Conservation (phyloP, 2,797 vertebrate species). For the Sphenopsis melanotis region DNA sequence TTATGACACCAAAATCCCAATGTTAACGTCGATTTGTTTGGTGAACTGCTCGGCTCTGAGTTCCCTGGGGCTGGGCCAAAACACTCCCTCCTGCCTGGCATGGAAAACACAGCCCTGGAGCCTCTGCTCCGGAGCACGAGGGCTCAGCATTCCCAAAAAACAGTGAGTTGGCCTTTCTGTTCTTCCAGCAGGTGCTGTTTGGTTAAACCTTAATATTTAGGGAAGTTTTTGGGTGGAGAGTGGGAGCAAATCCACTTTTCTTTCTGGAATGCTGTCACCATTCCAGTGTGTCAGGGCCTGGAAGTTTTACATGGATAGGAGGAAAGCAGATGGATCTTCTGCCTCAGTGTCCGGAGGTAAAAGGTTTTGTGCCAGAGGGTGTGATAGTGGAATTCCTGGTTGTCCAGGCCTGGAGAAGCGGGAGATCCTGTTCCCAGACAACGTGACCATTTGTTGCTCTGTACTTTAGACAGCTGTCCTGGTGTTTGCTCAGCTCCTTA, state of each 20-base stretch:
- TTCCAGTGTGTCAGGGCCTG: not conserved
- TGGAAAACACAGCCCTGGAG: not conserved
- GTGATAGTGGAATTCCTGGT: not conserved
- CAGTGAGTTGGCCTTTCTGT: not conserved
- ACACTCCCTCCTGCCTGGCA: not conserved
- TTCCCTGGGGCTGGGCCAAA: not conserved
- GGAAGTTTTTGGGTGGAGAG: not conserved
- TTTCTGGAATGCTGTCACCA: not conserved
- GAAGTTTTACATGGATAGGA: not conserved
- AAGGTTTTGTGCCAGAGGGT: not conserved
- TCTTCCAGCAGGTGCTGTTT: not conserved
- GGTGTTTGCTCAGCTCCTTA: not conserved
- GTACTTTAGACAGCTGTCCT: not conserved
- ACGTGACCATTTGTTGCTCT: not conserved
- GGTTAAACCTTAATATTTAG: not conserved
- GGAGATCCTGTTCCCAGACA: not conserved
- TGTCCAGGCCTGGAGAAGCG: not conserved
- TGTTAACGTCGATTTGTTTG: slow-evolving; percentile 7
- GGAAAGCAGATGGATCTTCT: not conserved
- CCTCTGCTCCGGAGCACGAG: not conserved
- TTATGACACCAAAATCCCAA: not conserved
- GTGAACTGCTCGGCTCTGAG: not conserved
- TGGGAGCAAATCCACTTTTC: not conserved
- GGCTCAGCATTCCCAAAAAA: not conserved
- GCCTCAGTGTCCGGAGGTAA: not conserved